Evolutionary conservation across 2,113 vertebrate genomes (phyloP), one percentile per base, ranked within the genome.

Genomic region (Serinus canaria): DNA sequence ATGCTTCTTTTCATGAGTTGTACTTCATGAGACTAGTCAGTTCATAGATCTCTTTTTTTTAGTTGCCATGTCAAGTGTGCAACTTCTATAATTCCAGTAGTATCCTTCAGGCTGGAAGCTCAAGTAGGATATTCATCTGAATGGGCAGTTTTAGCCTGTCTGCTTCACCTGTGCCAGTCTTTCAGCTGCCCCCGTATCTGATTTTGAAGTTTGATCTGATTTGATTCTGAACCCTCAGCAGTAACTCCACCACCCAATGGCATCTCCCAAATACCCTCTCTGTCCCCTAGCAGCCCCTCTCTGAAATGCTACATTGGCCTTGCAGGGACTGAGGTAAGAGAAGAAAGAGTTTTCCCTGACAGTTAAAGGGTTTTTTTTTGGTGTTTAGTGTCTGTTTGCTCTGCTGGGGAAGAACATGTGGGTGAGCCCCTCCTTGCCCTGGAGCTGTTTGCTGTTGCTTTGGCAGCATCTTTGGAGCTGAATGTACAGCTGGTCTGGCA

Each of bases 221-320:
- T 74, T 66, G 67, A 58, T 39, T 39, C 46, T 66, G 67, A 85
- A 13, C 20, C 23, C 31, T 53, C 63, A 66, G 1, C 7, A 27
- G 17, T 23, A 41, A 3, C 3, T 64, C 3, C 13, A 4, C 39
- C 5, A 33, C 4, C 6, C 3, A 6, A 4, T 70, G 30, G 28
- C 1, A 8, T 19, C 13, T 55, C 27, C 13, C 4, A 68, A 5
- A 15, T 28, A 13, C 5, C 1, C 1, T 31, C 4, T 67, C 21
- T 73, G 19, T 39, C 13, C 10, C 58, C 7, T 2, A 23, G 37
- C 1, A 64, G 11, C 1, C 9, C 1, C 5, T 39, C 11, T 37
- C 10, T 83, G 46, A 50, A 58, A 21, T 55, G 43, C 28, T n/a
- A 0, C 1, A 0, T 10, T 49, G 15, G 21, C 33, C 25, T 58